Base-by-base conservation (phyloP, 2,797 vertebrate genomes). In the Macropodus opercularis region DNA sequence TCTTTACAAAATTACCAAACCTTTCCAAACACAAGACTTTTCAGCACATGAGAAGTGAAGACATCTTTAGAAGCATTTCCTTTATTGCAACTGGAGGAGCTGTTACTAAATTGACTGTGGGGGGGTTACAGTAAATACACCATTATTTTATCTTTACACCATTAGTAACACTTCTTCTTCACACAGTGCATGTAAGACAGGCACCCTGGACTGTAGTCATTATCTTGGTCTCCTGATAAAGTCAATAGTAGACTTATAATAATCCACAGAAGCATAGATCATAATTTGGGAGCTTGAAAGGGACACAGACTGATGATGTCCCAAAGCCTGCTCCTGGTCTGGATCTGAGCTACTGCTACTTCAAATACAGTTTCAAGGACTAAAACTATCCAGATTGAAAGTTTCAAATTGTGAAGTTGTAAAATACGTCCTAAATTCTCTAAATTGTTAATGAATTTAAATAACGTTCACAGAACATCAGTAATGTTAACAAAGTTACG, bases 1-100 rank as follows among this genome's bases (percentile, higher is more conserved):
- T 32, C 31, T 4, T 32, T 34, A 34, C 32, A 53, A 53, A 53
- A 60, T 4, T 12, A 51, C 24, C 27, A 31, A 50, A 46, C 24
- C 34, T 59, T 14, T 0, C 41, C 29, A 17, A 54, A 23, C 15
- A 18, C 32, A 34, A 14, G 5, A 34, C 5, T 6, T 34, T 34
- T 34, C 13, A 15, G 22, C 40, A 21, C 23, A 39, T 11, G 18
- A 51, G 38, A 40, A 10, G 0, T 3, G 46, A 43, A 35, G 12
- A 15, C 63, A 17, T 10, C 3, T 39, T 32, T 14, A n/a, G 24
- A 22, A n/a, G 38, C n/a, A 19, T 24, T 49, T 2, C 17, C 22
- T n/a, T 24, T 23, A 26, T 15, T 42, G 21, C 40, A 15, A 18
- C 21, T 21, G 13, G 8, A 44, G 8, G 14, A 43, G 22, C 10